phyloP scores from a whole-genome alignment of 2,888 invertebrate species.

The Diogma glabrata region DNA sequence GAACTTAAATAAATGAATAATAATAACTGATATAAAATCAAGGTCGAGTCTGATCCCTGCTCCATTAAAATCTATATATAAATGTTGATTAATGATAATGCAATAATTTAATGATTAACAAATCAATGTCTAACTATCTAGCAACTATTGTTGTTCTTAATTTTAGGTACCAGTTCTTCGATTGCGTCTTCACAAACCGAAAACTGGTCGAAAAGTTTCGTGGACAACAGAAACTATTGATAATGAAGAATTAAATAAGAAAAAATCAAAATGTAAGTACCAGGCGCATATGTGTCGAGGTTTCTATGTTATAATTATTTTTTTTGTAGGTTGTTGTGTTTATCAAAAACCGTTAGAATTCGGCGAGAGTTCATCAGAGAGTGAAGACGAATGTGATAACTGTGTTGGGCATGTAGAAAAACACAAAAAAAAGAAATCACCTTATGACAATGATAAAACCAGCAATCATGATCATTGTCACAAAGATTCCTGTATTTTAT shows the following conservation, averaged over 20 bases:
- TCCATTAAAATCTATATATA: too few relatives aligned
- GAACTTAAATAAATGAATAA: too few relatives aligned
- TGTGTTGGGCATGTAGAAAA: constrained; percentile 73
- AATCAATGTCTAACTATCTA: too few relatives aligned
- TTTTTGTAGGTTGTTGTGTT: constrained; percentile 73
- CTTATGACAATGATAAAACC: neutral
- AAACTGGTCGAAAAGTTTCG: constrained; percentile 65
- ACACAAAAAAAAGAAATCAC: constrained; percentile 34
- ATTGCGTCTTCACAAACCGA: constrained; percentile 56
- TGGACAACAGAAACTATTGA: constrained; percentile 89
- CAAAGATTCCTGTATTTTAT: too few relatives aligned
- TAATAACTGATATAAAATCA: too few relatives aligned
- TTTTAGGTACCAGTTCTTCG: constrained; percentile 41
- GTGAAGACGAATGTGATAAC: constrained; percentile 75
- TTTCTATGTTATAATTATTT: constrained; percentile 7
- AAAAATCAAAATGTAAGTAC: constrained; percentile 88
- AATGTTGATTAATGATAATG: too few relatives aligned
- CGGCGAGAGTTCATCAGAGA: constrained; percentile 79
- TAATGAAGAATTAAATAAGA: constrained; percentile 89
- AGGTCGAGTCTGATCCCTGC: too few relatives aligned
- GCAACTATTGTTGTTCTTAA: too few relatives aligned
- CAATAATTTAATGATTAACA: too few relatives aligned
- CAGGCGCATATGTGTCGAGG: too few relatives aligned
- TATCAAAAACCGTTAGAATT: constrained; percentile 82
- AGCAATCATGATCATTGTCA: too few relatives aligned